Evolutionary conservation across 2,888 invertebrate genomes (phyloP).

Genomic region (Aleiodes leptofemur): DNA sequence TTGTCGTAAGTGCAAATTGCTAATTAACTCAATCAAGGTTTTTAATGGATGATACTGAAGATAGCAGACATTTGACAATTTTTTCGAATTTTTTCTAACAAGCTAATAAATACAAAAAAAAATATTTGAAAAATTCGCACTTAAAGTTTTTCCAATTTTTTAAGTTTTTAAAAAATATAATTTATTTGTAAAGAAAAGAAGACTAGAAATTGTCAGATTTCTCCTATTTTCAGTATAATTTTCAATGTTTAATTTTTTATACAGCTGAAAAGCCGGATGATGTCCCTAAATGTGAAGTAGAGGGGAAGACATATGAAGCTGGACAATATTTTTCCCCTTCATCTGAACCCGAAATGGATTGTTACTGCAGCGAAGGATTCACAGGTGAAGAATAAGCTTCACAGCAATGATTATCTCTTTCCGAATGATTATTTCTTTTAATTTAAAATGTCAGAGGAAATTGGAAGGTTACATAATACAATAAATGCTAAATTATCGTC

Average conservation of each 20-base stretch:
- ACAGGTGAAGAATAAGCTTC: slow-evolving; percentile 50
- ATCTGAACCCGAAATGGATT: slow-evolving; percentile 55
- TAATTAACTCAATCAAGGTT: not conserved
- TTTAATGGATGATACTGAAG: not conserved
- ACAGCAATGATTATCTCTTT: not conserved
- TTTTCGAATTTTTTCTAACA: no score
- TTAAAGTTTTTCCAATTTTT: no score
- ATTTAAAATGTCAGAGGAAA: no score
- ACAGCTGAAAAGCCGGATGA: slow-evolving; percentile 58
- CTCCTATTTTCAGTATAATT: no score
- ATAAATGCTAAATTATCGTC: no score
- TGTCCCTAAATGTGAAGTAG: slow-evolving; percentile 60
- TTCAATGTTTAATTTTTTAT: not conserved
- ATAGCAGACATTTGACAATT: no score
- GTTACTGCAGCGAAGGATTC: slow-evolving; percentile 60
- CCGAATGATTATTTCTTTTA: not conserved
- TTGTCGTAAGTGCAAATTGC: slow-evolving; percentile 64
- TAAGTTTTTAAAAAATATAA: no score
- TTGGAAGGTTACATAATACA: no score
- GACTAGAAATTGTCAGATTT: no score
- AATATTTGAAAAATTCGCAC: no score
- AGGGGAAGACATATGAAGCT: slow-evolving; percentile 61
- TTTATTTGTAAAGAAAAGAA: no score
- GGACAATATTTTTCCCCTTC: slow-evolving; percentile 61
- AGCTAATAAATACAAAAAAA: no score